These are phyloP conservation scores for Liodrosophila aerea DNA, from an alignment of 2,888 invertebrate species.

Conservation along the genomic window DNA sequence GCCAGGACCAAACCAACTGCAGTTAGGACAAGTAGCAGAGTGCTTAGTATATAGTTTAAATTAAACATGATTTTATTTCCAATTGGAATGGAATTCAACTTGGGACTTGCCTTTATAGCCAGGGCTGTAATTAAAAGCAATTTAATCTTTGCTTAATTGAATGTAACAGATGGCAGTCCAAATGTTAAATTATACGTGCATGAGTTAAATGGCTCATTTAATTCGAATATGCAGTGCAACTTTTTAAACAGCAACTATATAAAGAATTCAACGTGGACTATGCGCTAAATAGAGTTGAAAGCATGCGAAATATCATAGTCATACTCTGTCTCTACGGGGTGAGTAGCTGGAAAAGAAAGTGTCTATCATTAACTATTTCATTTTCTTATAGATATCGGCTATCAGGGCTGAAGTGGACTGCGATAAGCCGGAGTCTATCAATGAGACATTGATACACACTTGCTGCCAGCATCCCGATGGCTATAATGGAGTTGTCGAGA, in stretches of 20 bases:
- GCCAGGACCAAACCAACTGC: background rate
- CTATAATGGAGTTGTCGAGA: conserved; percentile 62
- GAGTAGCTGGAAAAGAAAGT: conserved; percentile 48
- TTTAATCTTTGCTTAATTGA: conserved; percentile 2
- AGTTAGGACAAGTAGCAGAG: background rate
- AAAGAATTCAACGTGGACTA: no score
- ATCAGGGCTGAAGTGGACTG: conserved; percentile 57
- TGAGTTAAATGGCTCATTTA: no score
- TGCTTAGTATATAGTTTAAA: background rate
- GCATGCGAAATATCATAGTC: no score
- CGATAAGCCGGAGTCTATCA: conserved; percentile 52
- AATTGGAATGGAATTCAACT: background rate
- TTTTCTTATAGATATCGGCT: background rate
- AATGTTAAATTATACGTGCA: background rate
- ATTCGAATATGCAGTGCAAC: no score
- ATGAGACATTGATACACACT: conserved; percentile 68
- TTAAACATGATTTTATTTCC: background rate
- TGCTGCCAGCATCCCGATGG: conserved; percentile 76
- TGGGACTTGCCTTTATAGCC: background rate
- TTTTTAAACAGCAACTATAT: no score
- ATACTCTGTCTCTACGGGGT: no score
- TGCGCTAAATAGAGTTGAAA: no score
- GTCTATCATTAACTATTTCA: no score
- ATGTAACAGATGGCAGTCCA: background rate
- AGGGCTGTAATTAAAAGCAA: background rate